phyloP scores from a whole-genome alignment of 2,797 vertebrate species.

The Crocidura indochinensis region DNA sequence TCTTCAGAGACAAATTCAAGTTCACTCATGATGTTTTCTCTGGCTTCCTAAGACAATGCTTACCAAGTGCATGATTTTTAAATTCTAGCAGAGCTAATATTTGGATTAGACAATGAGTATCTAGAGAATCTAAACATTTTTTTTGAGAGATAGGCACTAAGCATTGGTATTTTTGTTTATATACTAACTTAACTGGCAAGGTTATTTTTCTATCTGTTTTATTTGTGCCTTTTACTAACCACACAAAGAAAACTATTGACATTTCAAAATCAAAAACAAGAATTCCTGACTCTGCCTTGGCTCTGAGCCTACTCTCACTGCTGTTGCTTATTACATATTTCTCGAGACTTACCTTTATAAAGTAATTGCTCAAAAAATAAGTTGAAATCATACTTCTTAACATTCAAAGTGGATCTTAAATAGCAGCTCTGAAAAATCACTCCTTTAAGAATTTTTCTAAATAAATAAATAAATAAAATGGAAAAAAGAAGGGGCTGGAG shows the following conservation, averaged over 20 bases:
- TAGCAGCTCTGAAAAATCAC: neutral
- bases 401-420: neutral
- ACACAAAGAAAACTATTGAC: neutral
- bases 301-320: neutral
- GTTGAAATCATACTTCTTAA: neutral
- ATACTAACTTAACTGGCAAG: too few species aligned
- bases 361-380: neutral
- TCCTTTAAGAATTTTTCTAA: neutral
- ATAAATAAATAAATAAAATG: too few species aligned
- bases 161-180: neutral
- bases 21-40: neutral
- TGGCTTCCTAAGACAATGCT: neutral
- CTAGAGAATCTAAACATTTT: neutral
- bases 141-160: neutral
- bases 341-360: neutral
- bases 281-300: neutral
- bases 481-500: too few species aligned
- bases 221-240: neutral
- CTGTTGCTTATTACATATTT: neutral
- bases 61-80: neutral
- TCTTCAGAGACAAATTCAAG: slow-evolving; percentile 29
- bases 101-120: neutral
- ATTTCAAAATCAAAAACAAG: slow-evolving; percentile 15
- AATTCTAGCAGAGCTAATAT: neutral
- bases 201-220: neutral